Base-by-base conservation (phyloP, 2,797 vertebrate species). In the Bovichtus variegatus region DNA sequence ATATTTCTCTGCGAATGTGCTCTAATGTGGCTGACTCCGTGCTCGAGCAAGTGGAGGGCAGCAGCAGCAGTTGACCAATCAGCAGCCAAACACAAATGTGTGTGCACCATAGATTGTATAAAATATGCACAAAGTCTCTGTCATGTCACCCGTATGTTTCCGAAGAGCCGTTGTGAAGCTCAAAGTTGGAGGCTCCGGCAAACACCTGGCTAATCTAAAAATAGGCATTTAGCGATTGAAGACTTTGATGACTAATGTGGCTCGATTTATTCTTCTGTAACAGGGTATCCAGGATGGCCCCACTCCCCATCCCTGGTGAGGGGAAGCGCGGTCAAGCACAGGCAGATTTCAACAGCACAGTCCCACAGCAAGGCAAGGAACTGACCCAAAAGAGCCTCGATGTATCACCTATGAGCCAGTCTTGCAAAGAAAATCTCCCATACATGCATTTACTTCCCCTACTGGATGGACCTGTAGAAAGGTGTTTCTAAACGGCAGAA, bases 231-330 rank as follows among this genome's bases (percentile, higher is more conserved):
- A 57, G 25, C 15, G 6, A 21, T 46, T 12, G 4, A 47, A 19
- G 13, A 38, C 23, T 53, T 59, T 54, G 15, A 18, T 38, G 15
- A 41, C 31, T n/a, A 29, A 15, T 43, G 3, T 27, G 13, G 15
- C 6, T 23, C 19, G 49, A 8, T 59, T 58, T 29, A 68, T n/a
- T 38, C 31, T 67, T 54, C 50, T 64, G 58, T 75, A 55, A 75
- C 23, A 72, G 58, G 21, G 67, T 50, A 60, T 74, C 23, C 50
- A 53, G 25, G 27, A 68, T 43, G 46, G 40, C 61, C 41, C 8
- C n/a, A 11, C 9, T 40, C 63, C 43, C 23, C 5, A 19, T 46
- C 61, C 23, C 13, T 46, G n/a, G 41, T 68, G 71, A 75, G 31
- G 21, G 44, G 41, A 72, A 59, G 18, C 23, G 25, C 3, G 38